These are phyloP conservation scores for Antedon mediterranea DNA, from an alignment of 53 echinoderm and acorn worm species.

Conservation along the genomic window DNA sequence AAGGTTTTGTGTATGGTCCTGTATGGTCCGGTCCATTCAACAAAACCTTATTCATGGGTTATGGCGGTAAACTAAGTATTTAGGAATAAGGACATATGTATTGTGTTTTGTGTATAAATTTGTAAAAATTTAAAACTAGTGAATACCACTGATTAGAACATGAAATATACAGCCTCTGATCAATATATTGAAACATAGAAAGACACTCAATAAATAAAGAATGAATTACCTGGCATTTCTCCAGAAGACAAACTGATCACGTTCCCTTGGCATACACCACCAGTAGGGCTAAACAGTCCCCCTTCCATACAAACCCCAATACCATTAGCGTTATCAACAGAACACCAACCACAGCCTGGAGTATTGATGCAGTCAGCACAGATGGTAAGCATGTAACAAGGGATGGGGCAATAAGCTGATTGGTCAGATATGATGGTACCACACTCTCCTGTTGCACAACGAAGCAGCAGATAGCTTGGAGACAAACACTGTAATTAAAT, in stretches of 20 bases:
- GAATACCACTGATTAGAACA: no score
- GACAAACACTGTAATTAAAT: constrained; percentile 45
- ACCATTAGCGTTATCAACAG: constrained; percentile 47
- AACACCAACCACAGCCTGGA: constrained; percentile 89
- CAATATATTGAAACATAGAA: no score
- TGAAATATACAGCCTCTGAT: constrained; percentile 58
- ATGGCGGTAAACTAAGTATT: no score
- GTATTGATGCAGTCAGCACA: constrained; percentile 57
- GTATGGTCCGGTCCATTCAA: no score
- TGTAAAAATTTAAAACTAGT: no score
- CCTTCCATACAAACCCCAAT: constrained; percentile 85
- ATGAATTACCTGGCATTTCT: neutral
- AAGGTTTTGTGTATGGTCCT: no score
- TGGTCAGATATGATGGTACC: constrained; percentile 43
- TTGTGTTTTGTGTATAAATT: no score
- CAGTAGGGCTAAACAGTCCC: constrained; percentile 36
- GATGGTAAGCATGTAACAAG: constrained; percentile 45
- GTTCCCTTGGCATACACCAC: constrained; percentile 34
- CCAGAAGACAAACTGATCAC: constrained; percentile 32
- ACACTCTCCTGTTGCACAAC: constrained; percentile 59
- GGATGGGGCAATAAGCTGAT: constrained; percentile 34
- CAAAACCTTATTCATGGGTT: no score
- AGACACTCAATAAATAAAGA: no score
- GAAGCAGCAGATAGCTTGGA: constrained; percentile 56
- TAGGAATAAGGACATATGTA: no score